phyloP scores from a whole-genome alignment of 2,113 vertebrate genomes.

The Pampusana beccarii region DNA sequence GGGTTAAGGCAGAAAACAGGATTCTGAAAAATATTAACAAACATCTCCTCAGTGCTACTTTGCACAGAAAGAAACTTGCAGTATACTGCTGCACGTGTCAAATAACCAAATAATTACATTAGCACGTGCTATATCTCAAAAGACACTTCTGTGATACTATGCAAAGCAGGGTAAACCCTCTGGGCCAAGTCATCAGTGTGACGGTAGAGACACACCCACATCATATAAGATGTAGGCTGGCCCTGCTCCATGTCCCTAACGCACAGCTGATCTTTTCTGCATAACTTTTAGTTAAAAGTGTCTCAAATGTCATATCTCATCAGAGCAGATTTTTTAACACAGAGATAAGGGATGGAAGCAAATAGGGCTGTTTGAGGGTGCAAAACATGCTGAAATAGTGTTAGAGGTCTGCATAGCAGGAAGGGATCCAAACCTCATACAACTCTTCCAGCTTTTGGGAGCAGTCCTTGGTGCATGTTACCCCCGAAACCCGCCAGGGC shows the following conservation, averaged over 20 bases:
- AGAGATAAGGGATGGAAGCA: neutral
- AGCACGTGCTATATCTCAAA: neutral
- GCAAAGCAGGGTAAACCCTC: neutral
- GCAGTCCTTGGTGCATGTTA: neutral
- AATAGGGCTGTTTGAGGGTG: neutral
- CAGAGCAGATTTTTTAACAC: neutral
- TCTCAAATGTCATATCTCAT: neutral
- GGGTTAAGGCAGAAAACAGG: neutral
- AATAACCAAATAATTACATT: neutral
- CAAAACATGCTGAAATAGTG: neutral
- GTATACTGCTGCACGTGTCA: neutral
- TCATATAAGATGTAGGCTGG: neutral
- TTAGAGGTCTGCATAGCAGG: neutral
- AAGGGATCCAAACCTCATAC: neutral
- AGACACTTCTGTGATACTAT: neutral
- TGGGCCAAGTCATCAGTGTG: neutral
- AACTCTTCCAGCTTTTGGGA: neutral
- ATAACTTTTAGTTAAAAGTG: neutral
- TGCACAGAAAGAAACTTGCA: neutral
- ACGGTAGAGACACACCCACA: neutral
- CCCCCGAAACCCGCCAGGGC: accelerated
- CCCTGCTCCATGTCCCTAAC: neutral
- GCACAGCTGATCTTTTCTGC: neutral
- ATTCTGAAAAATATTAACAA: neutral
- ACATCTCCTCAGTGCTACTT: neutral